Percentiles rank a stretch among this genome's conserved stretches.
phyloP scores from a whole-genome alignment of 2,888 invertebrate species.

The Cyrtodaria siliqua region DNA sequence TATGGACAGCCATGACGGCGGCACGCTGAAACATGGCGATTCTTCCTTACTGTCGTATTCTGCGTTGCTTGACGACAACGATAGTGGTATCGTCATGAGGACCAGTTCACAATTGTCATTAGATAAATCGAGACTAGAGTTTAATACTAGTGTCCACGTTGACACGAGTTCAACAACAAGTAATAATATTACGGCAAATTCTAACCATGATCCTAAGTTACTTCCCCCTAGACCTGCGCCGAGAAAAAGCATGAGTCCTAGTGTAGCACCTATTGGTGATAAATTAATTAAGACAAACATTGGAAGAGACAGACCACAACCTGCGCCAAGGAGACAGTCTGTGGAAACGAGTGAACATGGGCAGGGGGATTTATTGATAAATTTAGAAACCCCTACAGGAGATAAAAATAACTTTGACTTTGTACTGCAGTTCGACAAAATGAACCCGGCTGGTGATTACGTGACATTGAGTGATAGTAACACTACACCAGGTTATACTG shows the following conservation, averaged over 20 bases:
- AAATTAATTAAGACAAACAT: constrained; percentile 16
- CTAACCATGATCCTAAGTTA: constrained; percentile 19
- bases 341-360: constrained; percentile 13
- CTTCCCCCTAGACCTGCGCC: constrained; percentile 47
- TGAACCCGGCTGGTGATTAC: constrained; percentile 47
- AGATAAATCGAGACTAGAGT: constrained; percentile 32
- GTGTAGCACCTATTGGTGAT: constrained; percentile 24
- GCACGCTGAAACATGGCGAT: constrained; percentile 17
- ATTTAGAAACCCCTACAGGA: constrained; percentile 31
- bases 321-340: constrained; percentile 38
- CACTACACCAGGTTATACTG: not conserved
- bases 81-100: constrained; percentile 57
- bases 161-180: constrained; percentile 9
- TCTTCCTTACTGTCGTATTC: constrained; percentile 43
- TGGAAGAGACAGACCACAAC: constrained; percentile 34
- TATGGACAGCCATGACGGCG: constrained; percentile 11
- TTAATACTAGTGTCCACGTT: not conserved
- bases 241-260: constrained; percentile 43
- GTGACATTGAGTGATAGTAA: constrained; percentile 43
- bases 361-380: constrained; percentile 39
- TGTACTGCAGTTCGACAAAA: constrained; percentile 30
- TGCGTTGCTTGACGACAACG: constrained; percentile 51
- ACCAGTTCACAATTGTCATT: constrained; percentile 49
- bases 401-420: constrained; percentile 25
- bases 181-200: constrained; percentile 3